Base-by-base conservation (phyloP, 92 coral and sea anemone genomes). In the Bergia puertoricense region DNA sequence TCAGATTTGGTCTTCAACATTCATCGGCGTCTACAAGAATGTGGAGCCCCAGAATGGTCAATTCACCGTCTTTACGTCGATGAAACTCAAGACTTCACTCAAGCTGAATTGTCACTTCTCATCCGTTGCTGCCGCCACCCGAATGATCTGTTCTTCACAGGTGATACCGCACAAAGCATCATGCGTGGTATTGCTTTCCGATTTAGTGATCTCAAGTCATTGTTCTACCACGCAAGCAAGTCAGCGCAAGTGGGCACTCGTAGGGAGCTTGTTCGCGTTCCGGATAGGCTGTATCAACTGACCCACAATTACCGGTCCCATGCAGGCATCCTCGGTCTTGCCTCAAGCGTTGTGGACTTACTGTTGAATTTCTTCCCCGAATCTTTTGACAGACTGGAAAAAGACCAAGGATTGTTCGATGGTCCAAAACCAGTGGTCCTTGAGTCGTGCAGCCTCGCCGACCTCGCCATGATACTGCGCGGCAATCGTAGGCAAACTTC, bases 181-280 rank as follows among this genome's bases (percentile, higher is more conserved):
- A 97, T 97, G 99, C 90, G 98, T 90, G 99, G 99, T 37, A 92
- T 97, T 41, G 98, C 99, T 1, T 95, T 97, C 89, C 96, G 99
- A 37, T 97, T 97, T 90, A 88, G 90, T 48, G 99, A 97, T 89
- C 97, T 97, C 3, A 97, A 93, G 89, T 91, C 97, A 37, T 54
- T 97, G 78, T 97, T 97, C 92, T 90, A 86, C 89, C 90, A 91
- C 93, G 93, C 96, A 76, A 91, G 93, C 56, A 84, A 91, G 18
- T 92, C 94, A 59, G 79, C 81, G 50, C 77, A 65, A 76, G 74
- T 85, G 62, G 90, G 86, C 7, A 54, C 85, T 20, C 81, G 69
- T 40, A 82, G 85, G 14, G 93, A 86, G 14, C 81, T 76, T 77
- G 91, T 91, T 46, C 85, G 66, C 38, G 93, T 91, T 57, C 91